These are phyloP conservation scores for Ochropleura plecta DNA, from an alignment of 2,888 invertebrate genomes.

Conservation along the genomic window DNA sequence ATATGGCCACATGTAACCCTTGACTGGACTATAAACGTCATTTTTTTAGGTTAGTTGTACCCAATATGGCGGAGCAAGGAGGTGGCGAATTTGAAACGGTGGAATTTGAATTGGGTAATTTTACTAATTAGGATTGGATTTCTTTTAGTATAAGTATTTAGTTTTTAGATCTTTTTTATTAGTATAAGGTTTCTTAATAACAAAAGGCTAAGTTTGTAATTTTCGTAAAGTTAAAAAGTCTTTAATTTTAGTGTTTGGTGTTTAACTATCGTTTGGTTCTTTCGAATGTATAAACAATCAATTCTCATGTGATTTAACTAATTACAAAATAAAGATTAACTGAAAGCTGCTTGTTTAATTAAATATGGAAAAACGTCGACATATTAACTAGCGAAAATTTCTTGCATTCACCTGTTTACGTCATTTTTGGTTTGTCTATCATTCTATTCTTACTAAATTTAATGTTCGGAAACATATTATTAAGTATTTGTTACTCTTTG, in stretches of 20 bases:
- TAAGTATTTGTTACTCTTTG: not conserved
- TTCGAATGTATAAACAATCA: too few relatives aligned
- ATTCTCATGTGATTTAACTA: not conserved
- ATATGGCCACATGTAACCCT: conserved; percentile 63
- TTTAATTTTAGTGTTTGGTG: not conserved
- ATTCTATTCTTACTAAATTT: not conserved
- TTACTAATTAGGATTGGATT: conserved; percentile 14
- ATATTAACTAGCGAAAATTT: not conserved
- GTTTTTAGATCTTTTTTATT: not conserved
- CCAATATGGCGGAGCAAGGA: conserved; percentile 21
- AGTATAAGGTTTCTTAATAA: not conserved
- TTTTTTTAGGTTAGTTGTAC: conserved; percentile 32
- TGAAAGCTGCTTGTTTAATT: not conserved
- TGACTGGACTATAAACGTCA: conserved; percentile 53
- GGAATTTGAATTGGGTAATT: conserved; percentile 28
- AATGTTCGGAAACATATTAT: not conserved
- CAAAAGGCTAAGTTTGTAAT: not conserved
- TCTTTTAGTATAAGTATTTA: not conserved
- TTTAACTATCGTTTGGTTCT: too few relatives aligned
- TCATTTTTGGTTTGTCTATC: not conserved
- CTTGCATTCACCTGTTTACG: not conserved
- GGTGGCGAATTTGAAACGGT: conserved; percentile 18
- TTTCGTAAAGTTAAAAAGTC: not conserved
- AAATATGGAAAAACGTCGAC: not conserved
- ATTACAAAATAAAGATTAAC: too few relatives aligned